A percentile compares a stretch with the other conserved stretches of the same genome.
These are phyloP conservation scores for Eupithecia tripunctaria DNA, from an alignment of 2,888 invertebrate species.

Conservation along the genomic window DNA sequence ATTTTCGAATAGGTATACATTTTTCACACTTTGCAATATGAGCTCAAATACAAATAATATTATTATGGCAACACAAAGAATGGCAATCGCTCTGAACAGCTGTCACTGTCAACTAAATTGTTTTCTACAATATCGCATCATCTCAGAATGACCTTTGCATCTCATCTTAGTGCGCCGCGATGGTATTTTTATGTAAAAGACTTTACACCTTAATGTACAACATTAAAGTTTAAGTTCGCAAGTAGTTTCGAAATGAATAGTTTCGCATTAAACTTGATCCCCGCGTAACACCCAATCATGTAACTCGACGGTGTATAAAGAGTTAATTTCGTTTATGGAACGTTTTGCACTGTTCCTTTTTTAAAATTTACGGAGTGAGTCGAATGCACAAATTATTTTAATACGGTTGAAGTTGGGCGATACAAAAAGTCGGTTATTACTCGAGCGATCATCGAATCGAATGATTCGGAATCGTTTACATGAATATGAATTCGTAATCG, in stretches of 20 bases:
- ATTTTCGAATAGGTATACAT: background rate
- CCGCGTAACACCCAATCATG: conserved; percentile 54
- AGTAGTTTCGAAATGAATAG: conserved; percentile 50
- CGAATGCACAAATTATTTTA: conserved; percentile 57
- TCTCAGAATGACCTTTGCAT: conserved; percentile 33
- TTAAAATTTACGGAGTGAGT: conserved; percentile 47
- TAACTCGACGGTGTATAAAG: conserved; percentile 37
- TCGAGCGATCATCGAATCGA: conserved; percentile 44
- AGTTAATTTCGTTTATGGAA: conserved; percentile 45
- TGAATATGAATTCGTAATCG: conserved; percentile 46
- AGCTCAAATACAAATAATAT: background rate
- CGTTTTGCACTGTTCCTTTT: conserved; percentile 45
- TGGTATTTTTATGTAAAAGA: conserved; percentile 22
- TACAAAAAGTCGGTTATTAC: conserved; percentile 49
- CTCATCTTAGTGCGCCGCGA: conserved; percentile 16
- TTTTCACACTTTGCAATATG: background rate
- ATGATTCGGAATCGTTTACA: conserved; percentile 49
- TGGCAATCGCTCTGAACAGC: conserved; percentile 48
- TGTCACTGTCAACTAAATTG: conserved; percentile 56
- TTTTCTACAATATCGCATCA: conserved; percentile 49
- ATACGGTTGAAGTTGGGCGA: conserved; percentile 46
- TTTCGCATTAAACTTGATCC: conserved; percentile 54
- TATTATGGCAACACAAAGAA: conserved; percentile 44
- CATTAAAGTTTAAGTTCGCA: conserved; percentile 21
- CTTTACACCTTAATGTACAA: conserved; percentile 15